Base-by-base conservation (phyloP, 2,113 vertebrate genomes). In the Chaetodon auriga region DNA sequence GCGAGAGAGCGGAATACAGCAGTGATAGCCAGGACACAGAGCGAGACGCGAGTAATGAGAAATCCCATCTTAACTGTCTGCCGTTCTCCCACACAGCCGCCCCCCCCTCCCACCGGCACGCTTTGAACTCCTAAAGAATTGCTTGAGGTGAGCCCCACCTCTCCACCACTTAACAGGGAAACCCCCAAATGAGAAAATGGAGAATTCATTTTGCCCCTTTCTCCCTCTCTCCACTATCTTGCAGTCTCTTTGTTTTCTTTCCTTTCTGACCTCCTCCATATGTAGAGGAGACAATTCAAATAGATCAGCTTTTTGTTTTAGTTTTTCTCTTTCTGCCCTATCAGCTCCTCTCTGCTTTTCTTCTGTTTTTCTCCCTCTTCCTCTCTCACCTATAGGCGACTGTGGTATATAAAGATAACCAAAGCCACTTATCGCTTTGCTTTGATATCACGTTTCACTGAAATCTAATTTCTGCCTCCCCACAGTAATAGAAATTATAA, bases 41-140 rank as follows among this genome's bases (percentile, higher is more conserved):
- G 91, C 81, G 82, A 92, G 87, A 82, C 72, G 69, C 53, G n/a
- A 73, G 90, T 92, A 94, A 95, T 94, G 94, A 93, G 91, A 93
- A 92, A 90, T 92, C 88, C 85, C 84, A 85, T 90, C 85, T 81
- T 82, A 81, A 89, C 83, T 70, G 90, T 87, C 90, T 80, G 78
- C 87, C 66, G 54, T 74, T 77, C 82, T 83, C 72, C 84, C 83
- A 77, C 83, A 15, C 79, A 62, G 62, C 75, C 82, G 2, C 61
- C 85, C 75, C 69, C 69, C 69, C 82, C 83, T 81, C 72, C 90
- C 82, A 70, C 57, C 18, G 7, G 25, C 62, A 35, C 49, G 75
- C 90, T 94, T 90, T 93, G 74, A 93, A 85, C 90, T 87, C 78
- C 58, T 78, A 72, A 58, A 81, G 80, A 87, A 86, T 53, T 41